A percentile compares a stretch with the other conserved stretches of the same genome.
These are phyloP conservation scores for Dicyrtoma fusca DNA, from an alignment of 2,888 invertebrate species.

Conservation along the genomic window DNA sequence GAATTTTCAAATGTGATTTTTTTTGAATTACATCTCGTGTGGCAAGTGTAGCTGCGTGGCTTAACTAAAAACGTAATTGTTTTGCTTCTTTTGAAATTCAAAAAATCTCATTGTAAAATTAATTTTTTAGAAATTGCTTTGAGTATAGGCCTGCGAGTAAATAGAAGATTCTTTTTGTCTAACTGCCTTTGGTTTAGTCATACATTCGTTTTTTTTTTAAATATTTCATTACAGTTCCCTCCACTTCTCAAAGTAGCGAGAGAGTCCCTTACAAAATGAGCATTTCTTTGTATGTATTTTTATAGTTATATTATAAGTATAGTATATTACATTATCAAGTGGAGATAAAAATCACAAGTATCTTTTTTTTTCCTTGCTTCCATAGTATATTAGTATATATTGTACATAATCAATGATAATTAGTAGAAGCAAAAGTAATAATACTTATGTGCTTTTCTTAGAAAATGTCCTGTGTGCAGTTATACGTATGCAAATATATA, in stretches of 20 bases:
- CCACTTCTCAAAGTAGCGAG: constrained; percentile 24
- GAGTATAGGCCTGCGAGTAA: too few species aligned
- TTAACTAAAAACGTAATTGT: too few species aligned
- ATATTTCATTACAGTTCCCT: constrained; percentile 2
- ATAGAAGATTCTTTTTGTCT: too few species aligned
- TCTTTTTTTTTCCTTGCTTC: constrained; percentile 6
- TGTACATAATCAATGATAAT: too few species aligned
- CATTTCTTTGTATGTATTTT: constrained; percentile 46
- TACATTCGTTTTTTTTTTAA: constrained; percentile 4
- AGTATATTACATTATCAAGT: constrained; percentile 22
- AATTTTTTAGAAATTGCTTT: too few species aligned
- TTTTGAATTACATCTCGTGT: too few species aligned
- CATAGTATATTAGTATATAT: not conserved
- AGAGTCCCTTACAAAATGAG: constrained; percentile 49
- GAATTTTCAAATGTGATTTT: too few species aligned
- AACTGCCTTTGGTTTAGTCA: constrained; percentile 1
- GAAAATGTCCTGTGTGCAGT: not conserved
- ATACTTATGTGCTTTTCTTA: not conserved
- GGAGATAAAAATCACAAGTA: constrained; percentile 31
- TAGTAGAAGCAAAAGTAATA: too few species aligned
- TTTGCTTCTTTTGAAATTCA: too few species aligned
- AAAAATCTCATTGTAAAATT: too few species aligned
- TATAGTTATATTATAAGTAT: constrained; percentile 21
- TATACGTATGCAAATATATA: not conserved
- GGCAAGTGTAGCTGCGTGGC: too few species aligned